Evolutionary conservation across 2,888 invertebrate species (phyloP), one percentile per base, ranked within the genome.

Genomic region (Eupithecia abbreviata): DNA sequence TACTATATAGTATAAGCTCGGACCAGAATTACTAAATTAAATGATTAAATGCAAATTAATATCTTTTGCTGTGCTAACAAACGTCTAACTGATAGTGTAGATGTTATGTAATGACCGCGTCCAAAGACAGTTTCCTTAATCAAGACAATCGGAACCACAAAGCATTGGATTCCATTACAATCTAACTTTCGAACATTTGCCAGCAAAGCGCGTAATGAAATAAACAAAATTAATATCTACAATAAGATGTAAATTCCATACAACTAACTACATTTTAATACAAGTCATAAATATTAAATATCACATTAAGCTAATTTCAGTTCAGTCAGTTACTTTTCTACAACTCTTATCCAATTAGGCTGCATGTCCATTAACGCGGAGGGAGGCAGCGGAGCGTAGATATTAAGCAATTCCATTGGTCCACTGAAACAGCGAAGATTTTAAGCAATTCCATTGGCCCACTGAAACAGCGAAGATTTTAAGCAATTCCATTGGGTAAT

Each of bases 261-360:
- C 84, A 86, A 84, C 90, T 90, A 91, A 90, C 89, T 92, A 92
- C 87, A 86, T 87, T 79, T 86, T 89, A 90, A 88, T 91, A 93
- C 87, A 89, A 89, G 88, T 91, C 87, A 93, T 92, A 93, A 93
- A 93, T 93, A 94, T 92, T 93, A 93, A 92, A 93, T 94, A 95
- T 95, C 94, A 95, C 94, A 94, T 91, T 90, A 94, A 93, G 89
- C 93, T 93, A 94, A 93, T 90, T 90, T 94, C 92, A 93, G 90
- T 93, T 90, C 93, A 93, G 93, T 94, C 92, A 91, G 86, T 91
- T 91, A 91, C 86, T 82, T 47, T 69, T 47, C 69, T 88, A 88
- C 91, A 92, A 93, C 88, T 87, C 88, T 30, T 85, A 88, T 84
- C 83, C 83, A 84, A 85, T 84, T 83, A 86, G 74, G 74, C 62